Evolutionary conservation across 1,140 invertebrate genomes (phyloP).

Genomic region (Meloidogyne hapla): DNA sequence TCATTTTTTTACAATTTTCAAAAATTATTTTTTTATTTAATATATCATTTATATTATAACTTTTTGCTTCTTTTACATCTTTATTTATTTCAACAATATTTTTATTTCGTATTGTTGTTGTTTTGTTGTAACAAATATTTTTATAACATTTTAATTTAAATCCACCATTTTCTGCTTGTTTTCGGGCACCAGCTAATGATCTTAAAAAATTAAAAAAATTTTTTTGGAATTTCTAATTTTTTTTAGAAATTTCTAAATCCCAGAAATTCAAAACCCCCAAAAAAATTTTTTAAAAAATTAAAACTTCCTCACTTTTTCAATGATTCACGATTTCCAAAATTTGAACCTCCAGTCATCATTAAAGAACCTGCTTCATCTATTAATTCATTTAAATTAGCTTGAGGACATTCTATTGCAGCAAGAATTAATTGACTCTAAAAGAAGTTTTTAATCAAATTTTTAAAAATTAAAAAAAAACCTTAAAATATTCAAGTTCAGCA

Average conservation of each 20-base stretch:
- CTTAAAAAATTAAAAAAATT: background rate
- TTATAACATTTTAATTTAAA: slow-evolving; percentile 54
- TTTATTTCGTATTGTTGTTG: slow-evolving; percentile 29
- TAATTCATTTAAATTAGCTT: slow-evolving; percentile 42
- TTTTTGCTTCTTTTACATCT: background rate
- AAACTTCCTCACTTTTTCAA: slow-evolving; percentile 42
- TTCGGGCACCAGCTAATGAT: slow-evolving; percentile 50
- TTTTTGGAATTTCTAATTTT: background rate
- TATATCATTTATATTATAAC: no score
- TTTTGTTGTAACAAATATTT: slow-evolving; percentile 43
- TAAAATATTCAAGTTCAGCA: slow-evolving; percentile 52
- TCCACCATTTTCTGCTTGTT: slow-evolving; percentile 52
- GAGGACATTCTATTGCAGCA: slow-evolving; percentile 49
- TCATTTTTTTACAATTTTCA: background rate
- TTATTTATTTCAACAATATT: background rate
- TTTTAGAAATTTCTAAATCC: no score
- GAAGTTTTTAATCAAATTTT: background rate
- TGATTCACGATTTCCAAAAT: slow-evolving; percentile 46
- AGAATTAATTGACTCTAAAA: slow-evolving; percentile 51
- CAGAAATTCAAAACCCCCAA: background rate
- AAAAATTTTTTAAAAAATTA: background rate
- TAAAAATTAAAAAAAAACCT: slow-evolving; percentile 29
- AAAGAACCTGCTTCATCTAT: slow-evolving; percentile 48
- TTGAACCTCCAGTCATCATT: slow-evolving; percentile 41
- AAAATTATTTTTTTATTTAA: no score